These are phyloP conservation scores for Prionchulus punctatus DNA, from an alignment of 2,888 invertebrate genomes.

Conservation along the genomic window DNA sequence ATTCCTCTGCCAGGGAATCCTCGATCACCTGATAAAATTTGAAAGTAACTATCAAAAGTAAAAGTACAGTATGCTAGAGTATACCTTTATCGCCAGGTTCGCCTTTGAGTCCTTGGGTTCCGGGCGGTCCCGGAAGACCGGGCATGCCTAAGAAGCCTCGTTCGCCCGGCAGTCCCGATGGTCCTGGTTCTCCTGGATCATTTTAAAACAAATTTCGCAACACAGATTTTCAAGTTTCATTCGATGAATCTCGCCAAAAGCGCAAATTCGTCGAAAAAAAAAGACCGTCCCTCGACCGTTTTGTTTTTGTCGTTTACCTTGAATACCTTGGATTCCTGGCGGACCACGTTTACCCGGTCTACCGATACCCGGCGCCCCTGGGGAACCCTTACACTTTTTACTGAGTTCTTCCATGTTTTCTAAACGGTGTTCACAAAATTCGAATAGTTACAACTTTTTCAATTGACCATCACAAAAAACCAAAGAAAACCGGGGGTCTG, in stretches of 20 bases:
- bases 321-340: slow-evolving; percentile 5
- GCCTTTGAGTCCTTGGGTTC: slow-evolving; percentile 1
- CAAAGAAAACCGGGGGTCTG: no score
- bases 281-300: no score
- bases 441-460: no score
- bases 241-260: no score
- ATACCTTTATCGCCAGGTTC: slow-evolving; percentile 7
- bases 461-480: no score
- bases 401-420: slow-evolving; percentile 7
- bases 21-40: no score
- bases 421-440: no score
- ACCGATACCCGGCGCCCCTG: slow-evolving; percentile 6
- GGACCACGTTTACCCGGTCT: slow-evolving; percentile 5
- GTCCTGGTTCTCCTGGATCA: slow-evolving; percentile 7
- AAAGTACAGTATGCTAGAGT: background rate
- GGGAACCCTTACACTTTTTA: background rate
- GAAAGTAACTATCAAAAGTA: no score
- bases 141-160: slow-evolving; percentile 9
- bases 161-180: slow-evolving; percentile 3
- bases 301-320: background rate
- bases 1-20: no score
- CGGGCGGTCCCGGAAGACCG: slow-evolving; percentile 4
- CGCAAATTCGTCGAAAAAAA: no score
- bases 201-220: no score
- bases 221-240: no score